Conservation (phyloP, 2,113 vertebrate species). For the Takifugu flavidus region DNA sequence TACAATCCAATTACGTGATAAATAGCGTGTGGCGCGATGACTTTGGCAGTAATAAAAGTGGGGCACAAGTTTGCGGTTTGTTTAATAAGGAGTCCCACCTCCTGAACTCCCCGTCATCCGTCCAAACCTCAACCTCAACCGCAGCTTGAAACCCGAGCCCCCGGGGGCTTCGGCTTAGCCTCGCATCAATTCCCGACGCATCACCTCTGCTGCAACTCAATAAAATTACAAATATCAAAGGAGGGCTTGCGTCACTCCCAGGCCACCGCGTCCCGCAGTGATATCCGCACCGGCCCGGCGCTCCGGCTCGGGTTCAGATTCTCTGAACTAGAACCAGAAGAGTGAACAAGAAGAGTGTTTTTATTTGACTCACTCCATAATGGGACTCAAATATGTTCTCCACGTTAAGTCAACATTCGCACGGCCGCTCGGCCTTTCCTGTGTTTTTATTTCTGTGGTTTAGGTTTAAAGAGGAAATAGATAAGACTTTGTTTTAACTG, state of each 20-base stretch:
- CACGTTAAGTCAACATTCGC: no score
- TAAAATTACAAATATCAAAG: slow-evolving; percentile 64
- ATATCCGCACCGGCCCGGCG: slow-evolving; percentile 36
- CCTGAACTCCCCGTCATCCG: slow-evolving; percentile 70
- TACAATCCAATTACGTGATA: slow-evolving; percentile 73
- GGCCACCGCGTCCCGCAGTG: slow-evolving; percentile 41
- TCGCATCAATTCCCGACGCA: slow-evolving; percentile 54
- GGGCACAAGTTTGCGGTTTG: slow-evolving; percentile 68
- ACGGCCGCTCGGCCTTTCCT: no score
- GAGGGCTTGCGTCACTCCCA: slow-evolving; percentile 48
- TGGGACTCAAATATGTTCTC: slow-evolving; percentile 14
- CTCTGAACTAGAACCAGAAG: slow-evolving; percentile 1
- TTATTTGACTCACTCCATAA: neutral
- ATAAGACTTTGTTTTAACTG: neutral
- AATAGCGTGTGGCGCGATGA: slow-evolving; percentile 61
- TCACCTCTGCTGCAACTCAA: slow-evolving; percentile 61
- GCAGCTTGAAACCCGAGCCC: slow-evolving; percentile 59
- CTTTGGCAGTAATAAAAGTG: slow-evolving; percentile 69
- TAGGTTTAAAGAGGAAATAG: neutral
- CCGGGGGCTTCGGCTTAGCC: slow-evolving; percentile 44
- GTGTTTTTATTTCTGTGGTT: neutral
- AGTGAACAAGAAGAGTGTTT: no score
- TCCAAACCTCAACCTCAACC: slow-evolving; percentile 70
- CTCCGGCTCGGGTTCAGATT: slow-evolving; percentile 34
- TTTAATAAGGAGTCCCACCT: slow-evolving; percentile 69